These are phyloP conservation scores for Ochropleura plecta DNA, from an alignment of 2,888 invertebrate genomes.

Conservation along the genomic window DNA sequence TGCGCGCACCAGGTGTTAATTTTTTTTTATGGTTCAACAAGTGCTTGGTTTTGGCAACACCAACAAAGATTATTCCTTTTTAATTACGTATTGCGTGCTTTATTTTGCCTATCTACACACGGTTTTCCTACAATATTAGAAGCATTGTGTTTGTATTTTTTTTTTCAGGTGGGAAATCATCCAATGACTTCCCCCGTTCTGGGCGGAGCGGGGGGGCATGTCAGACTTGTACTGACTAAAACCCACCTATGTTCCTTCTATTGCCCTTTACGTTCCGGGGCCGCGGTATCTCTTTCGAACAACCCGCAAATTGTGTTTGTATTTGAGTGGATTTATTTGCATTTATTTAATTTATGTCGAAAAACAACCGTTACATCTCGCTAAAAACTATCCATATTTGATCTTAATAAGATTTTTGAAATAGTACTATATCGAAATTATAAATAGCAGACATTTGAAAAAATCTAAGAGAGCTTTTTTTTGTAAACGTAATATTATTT, in stretches of 20 bases:
- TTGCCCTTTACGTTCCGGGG: too few relatives aligned
- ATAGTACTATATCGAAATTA: not conserved
- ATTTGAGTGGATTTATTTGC: not conserved
- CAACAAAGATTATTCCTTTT: conserved; percentile 29
- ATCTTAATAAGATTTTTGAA: not conserved
- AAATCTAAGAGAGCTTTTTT: not conserved
- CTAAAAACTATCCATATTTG: not conserved
- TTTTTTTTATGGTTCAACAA: conserved; percentile 52
- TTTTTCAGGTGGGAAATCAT: too few relatives aligned
- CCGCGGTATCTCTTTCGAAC: too few relatives aligned
- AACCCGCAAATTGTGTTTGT: not conserved
- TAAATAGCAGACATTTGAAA: not conserved
- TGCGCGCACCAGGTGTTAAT: conserved; percentile 67
- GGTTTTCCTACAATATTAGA: not conserved
- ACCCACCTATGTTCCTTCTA: too few relatives aligned
- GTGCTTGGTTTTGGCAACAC: conserved; percentile 27
- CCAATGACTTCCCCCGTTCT: too few relatives aligned
- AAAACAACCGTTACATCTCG: not conserved
- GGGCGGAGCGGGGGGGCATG: too few relatives aligned
- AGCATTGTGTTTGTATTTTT: not conserved
- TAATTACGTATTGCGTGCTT: conserved; percentile 24
- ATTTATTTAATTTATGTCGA: not conserved
- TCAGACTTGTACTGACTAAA: too few relatives aligned
- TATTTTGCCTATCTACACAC: not conserved
- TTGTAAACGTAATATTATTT: not conserved